Evolutionary conservation across 2,888 invertebrate genomes (phyloP).

Genomic region (Nasonovia ribisnigri): DNA sequence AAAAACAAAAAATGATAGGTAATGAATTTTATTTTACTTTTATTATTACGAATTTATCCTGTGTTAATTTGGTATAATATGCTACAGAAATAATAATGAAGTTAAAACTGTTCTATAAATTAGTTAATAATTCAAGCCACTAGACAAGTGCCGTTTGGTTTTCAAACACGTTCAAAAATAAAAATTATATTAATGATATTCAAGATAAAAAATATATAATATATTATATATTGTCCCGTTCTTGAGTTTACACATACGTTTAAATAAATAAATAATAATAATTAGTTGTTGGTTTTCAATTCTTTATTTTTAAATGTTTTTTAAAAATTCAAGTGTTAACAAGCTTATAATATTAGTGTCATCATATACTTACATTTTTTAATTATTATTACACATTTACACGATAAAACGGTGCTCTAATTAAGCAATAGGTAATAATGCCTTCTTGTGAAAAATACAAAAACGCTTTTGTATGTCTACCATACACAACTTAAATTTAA

Average conservation of each 20-base stretch:
- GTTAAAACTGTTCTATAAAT: not conserved
- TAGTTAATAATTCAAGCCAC: not conserved
- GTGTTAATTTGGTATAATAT: not conserved
- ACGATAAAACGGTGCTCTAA: not conserved
- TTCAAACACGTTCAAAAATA: not conserved
- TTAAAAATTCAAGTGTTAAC: too few species aligned
- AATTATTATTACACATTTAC: not conserved
- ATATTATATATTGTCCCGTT: too few species aligned
- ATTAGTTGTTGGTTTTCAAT: too few species aligned
- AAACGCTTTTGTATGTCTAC: not conserved
- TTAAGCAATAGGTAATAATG: not conserved
- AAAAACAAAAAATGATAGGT: not conserved
- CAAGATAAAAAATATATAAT: not conserved
- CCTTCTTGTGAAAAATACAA: not conserved
- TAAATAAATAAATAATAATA: too few species aligned
- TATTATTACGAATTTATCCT: not conserved
- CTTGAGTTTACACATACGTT: too few species aligned
- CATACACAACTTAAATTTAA: not conserved
- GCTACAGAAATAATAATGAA: not conserved
- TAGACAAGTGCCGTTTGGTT: not conserved
- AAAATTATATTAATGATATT: not conserved
- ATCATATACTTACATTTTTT: not conserved
- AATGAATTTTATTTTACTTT: not conserved
- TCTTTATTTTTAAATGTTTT: too few species aligned
- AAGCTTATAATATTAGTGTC: not conserved